Base-by-base conservation (phyloP, 2,113 vertebrate species). In the Seriola rivoliana region DNA sequence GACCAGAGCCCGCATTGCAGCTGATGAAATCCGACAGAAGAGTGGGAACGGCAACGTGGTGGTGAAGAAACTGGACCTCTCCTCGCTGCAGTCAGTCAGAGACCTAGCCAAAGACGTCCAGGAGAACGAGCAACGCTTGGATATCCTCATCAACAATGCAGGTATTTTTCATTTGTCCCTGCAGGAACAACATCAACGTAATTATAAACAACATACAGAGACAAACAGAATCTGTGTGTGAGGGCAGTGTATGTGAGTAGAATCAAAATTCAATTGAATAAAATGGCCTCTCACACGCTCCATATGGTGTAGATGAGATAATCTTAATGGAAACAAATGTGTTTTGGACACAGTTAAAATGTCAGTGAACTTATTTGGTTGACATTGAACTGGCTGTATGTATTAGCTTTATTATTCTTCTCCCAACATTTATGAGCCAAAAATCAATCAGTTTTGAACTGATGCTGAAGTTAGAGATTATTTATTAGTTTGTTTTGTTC, bases 81-180 rank as follows among this genome's bases (percentile, higher is more conserved):
- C 90, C 13, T 95, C 90, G 0, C 87, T 95, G 66, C 74, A 88
- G 74, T 95, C 95, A 8, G 91, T 96, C 69, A 85, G 92, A 48
- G 80, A 88, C 12, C 86, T 96, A 12, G 92, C 92, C 54, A 89
- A 59, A 80, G 89, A 92, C 4, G 25, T 95, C 16, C 19, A 77
- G 25, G 65, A 84, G 63, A 93, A 40, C 4, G 94, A 95, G 75
- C 38, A 80, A 0, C 89, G 76, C 16, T 70, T 95, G 71, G 93
- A 95, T 70, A 81, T 95, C 21, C 94, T 95, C 36, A 93, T 95
- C 80, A 95, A 95, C 84, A 95, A 95, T 21, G 95, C 94, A 72
- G 94, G 95, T 95, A 54, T 68, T 71, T 34, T 62, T 3, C 16
- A 23, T 16, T 3, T 34, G 42, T 59, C 42, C 14, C 36, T 60